These are phyloP conservation scores for Anguilla rostrata DNA, from an alignment of 2,113 vertebrate species.

Conservation along the genomic window DNA sequence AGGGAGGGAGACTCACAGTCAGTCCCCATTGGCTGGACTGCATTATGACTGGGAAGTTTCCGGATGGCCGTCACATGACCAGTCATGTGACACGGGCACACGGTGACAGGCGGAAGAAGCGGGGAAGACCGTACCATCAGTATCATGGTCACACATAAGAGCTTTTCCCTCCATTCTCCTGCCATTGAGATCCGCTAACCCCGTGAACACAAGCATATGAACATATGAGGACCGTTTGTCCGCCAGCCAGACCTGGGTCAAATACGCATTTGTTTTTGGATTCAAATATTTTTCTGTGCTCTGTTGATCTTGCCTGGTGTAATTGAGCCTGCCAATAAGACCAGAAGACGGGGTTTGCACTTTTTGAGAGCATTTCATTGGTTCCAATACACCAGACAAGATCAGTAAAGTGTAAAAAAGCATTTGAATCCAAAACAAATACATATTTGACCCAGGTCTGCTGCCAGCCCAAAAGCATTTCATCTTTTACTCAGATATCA, in stretches of 20 bases:
- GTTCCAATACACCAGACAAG: too few relatives aligned
- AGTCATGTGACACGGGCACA: background rate
- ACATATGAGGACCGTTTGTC: background rate
- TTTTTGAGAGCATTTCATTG: too few relatives aligned
- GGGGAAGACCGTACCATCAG: background rate
- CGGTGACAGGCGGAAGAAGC: background rate
- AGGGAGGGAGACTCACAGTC: slow-evolving; percentile 43
- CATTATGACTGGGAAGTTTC: slow-evolving; percentile 54
- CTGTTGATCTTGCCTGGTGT: too few relatives aligned
- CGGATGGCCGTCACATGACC: slow-evolving; percentile 26
- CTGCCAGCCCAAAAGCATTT: background rate
- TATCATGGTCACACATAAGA: background rate
- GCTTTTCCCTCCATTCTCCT: background rate
- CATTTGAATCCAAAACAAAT: too few relatives aligned
- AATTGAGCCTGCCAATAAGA: too few relatives aligned
- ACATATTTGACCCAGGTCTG: background rate
- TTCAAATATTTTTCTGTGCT: too few relatives aligned
- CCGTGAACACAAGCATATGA: background rate
- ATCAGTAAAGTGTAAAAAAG: too few relatives aligned
- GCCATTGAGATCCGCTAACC: background rate
- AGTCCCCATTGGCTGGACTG: slow-evolving; percentile 55
- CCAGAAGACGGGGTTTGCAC: too few relatives aligned
- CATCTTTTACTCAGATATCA: background rate
- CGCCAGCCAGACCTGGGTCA: background rate
- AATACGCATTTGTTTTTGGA: too few relatives aligned